Base-by-base conservation (phyloP, 2,888 invertebrate species). In the Dynastes hyllus region DNA sequence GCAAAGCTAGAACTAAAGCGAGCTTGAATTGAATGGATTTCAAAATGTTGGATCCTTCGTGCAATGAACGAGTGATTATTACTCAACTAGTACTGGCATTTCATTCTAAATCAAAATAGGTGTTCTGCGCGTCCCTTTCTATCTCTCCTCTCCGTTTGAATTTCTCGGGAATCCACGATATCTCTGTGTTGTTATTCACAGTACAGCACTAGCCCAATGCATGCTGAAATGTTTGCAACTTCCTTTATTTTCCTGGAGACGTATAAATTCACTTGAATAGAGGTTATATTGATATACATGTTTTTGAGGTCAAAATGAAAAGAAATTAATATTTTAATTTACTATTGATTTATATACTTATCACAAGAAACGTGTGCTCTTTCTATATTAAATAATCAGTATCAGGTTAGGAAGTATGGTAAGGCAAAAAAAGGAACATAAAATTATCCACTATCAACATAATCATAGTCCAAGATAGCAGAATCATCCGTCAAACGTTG, bases 61-160 rank as follows among this genome's bases (percentile, higher is more conserved):
- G 61, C 61, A 61, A 61, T 61, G 61, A 61, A 61, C 61, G 61
- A 61, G 61, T 61, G 29, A 61, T 61, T 61, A 61, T 61, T 61
- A 61, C 61, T 22, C 11, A 2, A 61, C 61, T 27, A 32, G 32
- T 32, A 27, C 61, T 61, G 61, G 61, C 29, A 9, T 29, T 61
- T 61, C 61, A 29, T 22, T 61, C 22, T 29, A 61, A 61, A 61
- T 61, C 61, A 61, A 61, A 61, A 61, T 61, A 61, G 61, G 29
- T 55, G 61, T 61, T 29, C 9, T 11, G 22, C 61, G 22, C 22
- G 6, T 61, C 61, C 13, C 29, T 29, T 61, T 29, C 61, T 61
- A 22, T 22, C 29, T 11, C 22, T 8, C 61, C 11, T 22, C 6
- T 61, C 2, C 61, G 61, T 6, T 45, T 45, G 11, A 11, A 45